Evolutionary conservation across 2,888 invertebrate genomes (phyloP), one percentile per base, ranked within the genome.

Genomic region (Heliconius hortense): DNA sequence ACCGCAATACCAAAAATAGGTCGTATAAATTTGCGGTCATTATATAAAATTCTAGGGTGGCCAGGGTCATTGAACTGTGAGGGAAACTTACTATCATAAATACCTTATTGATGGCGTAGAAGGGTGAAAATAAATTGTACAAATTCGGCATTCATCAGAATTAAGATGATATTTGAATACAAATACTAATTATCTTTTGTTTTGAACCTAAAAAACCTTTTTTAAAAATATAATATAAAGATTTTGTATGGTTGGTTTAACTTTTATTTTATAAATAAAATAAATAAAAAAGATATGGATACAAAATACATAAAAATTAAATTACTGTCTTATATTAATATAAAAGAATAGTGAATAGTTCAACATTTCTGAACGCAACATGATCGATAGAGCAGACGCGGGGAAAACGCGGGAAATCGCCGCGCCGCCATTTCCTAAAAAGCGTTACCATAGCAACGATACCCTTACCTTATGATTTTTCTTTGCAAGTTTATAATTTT

Each of bases 331-430:
- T 13, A 13, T 64, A 24, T n/a, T 64, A 39, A 39, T n/a, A 31
- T n/a, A 31, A 31, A 2, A 18, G 31, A 28, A 13, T 39, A n/a
- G 5, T 71, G 21, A 39, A 13, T 39, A 56, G 21, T 24, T 48
- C 24, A 66, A 24, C 59, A 66, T 84, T 87, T 85, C 81, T 73
- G 84, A 86, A 87, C 86, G 85, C 73, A 73, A 64, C 69, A 74
- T 79, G 86, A 90, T 90, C 90, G 85, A 89, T 89, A 86, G 74
- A 82, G 84, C 83, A 83, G 84, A 85, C 83, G 82, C 83, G 83
- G 79, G 79, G 85, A 89, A 88, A 89, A 82, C 88, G 89, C 89
- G 90, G 79, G 88, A 89, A 88, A 83, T 80, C 74, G 79, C 68
- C 56, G 75, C 67, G 79, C 68, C 56, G 87, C 88, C 88, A 89